Base-by-base conservation (phyloP, 37 sponge, comb jelly and placozoan genomes). In the Theonella swinhoei region DNA sequence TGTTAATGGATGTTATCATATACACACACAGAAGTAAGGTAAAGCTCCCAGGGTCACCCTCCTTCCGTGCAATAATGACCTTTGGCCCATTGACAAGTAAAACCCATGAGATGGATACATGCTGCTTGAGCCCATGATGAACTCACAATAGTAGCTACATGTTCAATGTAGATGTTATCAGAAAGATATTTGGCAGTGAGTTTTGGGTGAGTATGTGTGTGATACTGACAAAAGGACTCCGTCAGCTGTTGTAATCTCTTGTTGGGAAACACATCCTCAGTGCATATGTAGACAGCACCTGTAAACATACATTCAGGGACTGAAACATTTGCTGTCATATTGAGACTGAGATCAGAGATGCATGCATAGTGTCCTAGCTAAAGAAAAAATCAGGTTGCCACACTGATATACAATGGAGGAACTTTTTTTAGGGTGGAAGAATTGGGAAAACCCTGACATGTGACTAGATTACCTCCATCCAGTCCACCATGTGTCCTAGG, bases 261-360 rank as follows among this genome's bases (percentile, higher is more conserved):
- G 68, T 70, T 82, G 40, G 96, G 98, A 68, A 97, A 95, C n/a
- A 68, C 83, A 85, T 90, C 95, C 37, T 97, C 96, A 39, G 98
- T 97, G 54, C 86, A 85, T 4, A 97, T 80, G 66, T 95, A 95
- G 25, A 90, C 91, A 39, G 96, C 94, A 35, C 85, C 89, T 86
- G 39, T 17, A 73, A 31, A 66, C 32, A 72, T 0, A 23, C 54
- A 47, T 14, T 14, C 54, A 47, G 14, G 7, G 14, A 47, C 54
- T n/a, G n/a, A n/a, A n/a, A n/a, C n/a, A n/a, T n/a, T n/a, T n/a
- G n/a, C n/a, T n/a, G n/a, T n/a, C 54, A 47, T 14, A 47, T 47
- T 47, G 54, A 14, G 14, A 47, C 54, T 47, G 11, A 17, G 14
- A 47, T 47, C 11, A 17, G 54, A 47, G 54, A 47, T 7, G 54